A percentile compares a stretch with the other conserved stretches of the same genome.
phyloP scores from a whole-genome alignment of 2,888 invertebrate genomes.

The Drosophila macrospina region DNA sequence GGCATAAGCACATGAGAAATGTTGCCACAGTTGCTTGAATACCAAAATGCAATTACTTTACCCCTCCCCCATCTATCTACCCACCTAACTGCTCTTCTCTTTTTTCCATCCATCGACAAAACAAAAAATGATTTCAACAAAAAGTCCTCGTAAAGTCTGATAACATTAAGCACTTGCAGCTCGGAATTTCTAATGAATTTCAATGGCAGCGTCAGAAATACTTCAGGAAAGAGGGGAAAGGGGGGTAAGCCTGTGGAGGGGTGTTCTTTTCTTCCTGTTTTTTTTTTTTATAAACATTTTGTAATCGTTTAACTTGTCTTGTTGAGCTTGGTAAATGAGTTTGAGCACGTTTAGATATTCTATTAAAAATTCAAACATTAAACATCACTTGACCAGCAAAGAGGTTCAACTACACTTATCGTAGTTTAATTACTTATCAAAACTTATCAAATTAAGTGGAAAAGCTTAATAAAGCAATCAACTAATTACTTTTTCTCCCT shows the following conservation, averaged over 20 bases:
- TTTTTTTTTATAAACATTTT: too few relatives aligned
- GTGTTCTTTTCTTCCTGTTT: too few relatives aligned
- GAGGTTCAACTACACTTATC: too few relatives aligned
- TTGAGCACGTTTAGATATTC: not conserved
- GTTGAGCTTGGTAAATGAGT: not conserved
- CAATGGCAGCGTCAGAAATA: not conserved
- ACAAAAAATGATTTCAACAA: not conserved
- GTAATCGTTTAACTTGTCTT: not conserved
- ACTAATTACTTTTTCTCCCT: too few relatives aligned
- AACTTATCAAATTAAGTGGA: too few relatives aligned
- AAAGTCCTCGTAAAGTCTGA: not conserved
- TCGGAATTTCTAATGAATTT: conserved; percentile 8
- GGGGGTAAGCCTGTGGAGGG: too few relatives aligned
- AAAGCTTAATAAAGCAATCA: too few relatives aligned
- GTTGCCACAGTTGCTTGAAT: conserved; percentile 13
- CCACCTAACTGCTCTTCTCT: not conserved
- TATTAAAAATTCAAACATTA: not conserved
- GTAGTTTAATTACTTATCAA: too few relatives aligned
- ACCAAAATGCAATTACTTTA: conserved; percentile 23
- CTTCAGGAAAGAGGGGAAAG: too few relatives aligned
- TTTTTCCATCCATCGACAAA: not conserved
- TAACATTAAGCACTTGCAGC: conserved; percentile 9
- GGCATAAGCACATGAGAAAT: conserved; percentile 38
- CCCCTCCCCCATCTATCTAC: not conserved
- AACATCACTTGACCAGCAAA: too few relatives aligned